Percentiles rank a stretch among this genome's conserved stretches.
Evolutionary conservation across 2,113 vertebrate species (phyloP).

Genomic region (Thalassarche chlororhynchos): DNA sequence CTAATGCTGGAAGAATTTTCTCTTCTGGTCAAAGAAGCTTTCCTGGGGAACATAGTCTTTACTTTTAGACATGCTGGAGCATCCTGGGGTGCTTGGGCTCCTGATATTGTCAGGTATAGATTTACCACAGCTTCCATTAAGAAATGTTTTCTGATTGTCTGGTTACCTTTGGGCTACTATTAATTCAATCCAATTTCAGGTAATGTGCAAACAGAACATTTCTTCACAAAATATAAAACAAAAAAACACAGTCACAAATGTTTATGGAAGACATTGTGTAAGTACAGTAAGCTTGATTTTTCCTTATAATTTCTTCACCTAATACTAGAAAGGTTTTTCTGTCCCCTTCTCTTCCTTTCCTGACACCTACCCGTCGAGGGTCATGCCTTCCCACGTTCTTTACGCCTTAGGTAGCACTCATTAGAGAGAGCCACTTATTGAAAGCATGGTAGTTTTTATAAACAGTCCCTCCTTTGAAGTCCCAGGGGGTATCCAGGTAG

Average conservation of each 20-base stretch:
- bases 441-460: neutral
- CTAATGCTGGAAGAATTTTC: neutral
- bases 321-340: neutral
- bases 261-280: neutral
- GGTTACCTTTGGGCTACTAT: neutral
- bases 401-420: neutral
- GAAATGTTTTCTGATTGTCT: neutral
- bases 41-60: neutral
- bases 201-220: neutral
- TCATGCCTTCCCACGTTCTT: neutral
- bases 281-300: neutral
- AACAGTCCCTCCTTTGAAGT: neutral
- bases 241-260: neutral
- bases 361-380: neutral
- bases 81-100: neutral
- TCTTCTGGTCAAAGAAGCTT: neutral
- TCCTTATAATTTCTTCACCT: neutral
- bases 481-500: neutral
- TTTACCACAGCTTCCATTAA: neutral
- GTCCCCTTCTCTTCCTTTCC: neutral
- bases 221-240: neutral
- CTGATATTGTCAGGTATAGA: neutral
- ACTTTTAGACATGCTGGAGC: neutral
- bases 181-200: neutral
- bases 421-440: neutral